phyloP scores from a whole-genome alignment of 1,140 invertebrate genomes.

The Cecropterus lyciades region DNA sequence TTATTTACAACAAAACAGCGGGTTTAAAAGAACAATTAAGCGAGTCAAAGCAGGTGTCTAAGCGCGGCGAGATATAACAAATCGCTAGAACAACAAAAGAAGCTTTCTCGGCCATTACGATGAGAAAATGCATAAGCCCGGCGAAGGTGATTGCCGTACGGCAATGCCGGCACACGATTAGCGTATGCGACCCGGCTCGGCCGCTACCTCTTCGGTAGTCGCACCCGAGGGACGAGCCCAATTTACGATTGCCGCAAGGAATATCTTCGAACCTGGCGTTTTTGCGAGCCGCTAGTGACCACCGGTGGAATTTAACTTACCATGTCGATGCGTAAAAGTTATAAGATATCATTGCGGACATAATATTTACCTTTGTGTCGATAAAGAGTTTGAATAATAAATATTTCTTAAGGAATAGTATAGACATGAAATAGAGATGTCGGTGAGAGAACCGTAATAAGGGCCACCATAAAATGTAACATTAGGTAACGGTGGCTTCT shows the following conservation, averaged over 20 bases:
- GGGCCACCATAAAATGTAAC: conserved; percentile 82
- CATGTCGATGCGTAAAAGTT: not conserved
- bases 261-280: conserved; percentile 69
- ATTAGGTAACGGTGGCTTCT: conserved; percentile 81
- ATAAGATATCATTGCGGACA: not conserved
- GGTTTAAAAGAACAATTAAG: conserved; percentile 82
- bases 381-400: conserved; percentile 53
- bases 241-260: conserved; percentile 84
- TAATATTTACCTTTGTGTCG: not conserved
- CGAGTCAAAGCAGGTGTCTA: conserved; percentile 77
- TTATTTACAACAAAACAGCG: conserved; percentile 76
- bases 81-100: conserved; percentile 78
- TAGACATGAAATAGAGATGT: conserved; percentile 45
- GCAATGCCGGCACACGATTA: conserved; percentile 60
- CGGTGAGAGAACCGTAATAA: conserved; percentile 75
- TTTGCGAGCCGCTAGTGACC: conserved; percentile 67
- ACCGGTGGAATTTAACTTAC: conserved; percentile 28
- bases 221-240: conserved; percentile 65
- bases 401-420: conserved; percentile 43
- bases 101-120: conserved; percentile 81
- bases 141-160: conserved; percentile 54
- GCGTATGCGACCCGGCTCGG: conserved; percentile 79
- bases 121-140: conserved; percentile 67
- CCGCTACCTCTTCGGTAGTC: conserved; percentile 24
- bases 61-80: conserved; percentile 79